phyloP scores from a whole-genome alignment of 2,797 vertebrate species.

The Paguma larvata region DNA sequence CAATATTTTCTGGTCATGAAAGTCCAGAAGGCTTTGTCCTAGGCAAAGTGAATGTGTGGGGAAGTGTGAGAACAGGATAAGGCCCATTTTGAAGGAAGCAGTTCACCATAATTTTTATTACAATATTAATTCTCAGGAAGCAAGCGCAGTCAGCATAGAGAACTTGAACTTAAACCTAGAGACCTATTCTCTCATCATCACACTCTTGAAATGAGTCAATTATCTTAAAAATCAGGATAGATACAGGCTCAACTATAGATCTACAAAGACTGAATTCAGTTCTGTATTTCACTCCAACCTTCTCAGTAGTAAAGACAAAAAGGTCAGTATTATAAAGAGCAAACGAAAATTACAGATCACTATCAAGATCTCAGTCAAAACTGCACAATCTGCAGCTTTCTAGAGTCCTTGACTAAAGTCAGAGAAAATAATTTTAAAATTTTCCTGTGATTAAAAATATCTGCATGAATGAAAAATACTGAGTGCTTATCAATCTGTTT shows the following conservation, averaged over 20 bases:
- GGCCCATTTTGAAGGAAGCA: background rate
- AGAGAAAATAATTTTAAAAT: slow-evolving; percentile 73
- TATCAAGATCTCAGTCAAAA: slow-evolving; percentile 62
- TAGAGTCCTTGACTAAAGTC: slow-evolving; percentile 62
- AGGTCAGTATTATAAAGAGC: slow-evolving; percentile 58
- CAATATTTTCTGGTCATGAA: background rate
- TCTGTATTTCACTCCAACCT: slow-evolving; percentile 9
- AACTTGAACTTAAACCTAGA: slow-evolving; percentile 35
- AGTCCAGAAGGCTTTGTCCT: background rate
- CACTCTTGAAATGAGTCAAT: background rate
- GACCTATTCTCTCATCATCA: background rate
- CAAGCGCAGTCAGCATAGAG: background rate
- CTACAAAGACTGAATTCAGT: slow-evolving; percentile 51
- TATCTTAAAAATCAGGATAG: slow-evolving; percentile 58
- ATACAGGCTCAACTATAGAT: background rate
- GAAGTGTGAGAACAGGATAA: background rate
- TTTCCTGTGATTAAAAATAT: slow-evolving; percentile 73
- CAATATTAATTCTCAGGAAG: slow-evolving; percentile 20
- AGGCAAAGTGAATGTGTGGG: background rate
- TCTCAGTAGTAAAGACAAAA: slow-evolving; percentile 70
- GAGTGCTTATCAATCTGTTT: slow-evolving; percentile 70
- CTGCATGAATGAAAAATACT: slow-evolving; percentile 69
- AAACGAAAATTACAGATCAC: slow-evolving; percentile 70
- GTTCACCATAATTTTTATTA: background rate
- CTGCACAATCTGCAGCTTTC: slow-evolving; percentile 49